phyloP scores from a whole-genome alignment of 2,888 invertebrate species.

The Amiota mariae region DNA sequence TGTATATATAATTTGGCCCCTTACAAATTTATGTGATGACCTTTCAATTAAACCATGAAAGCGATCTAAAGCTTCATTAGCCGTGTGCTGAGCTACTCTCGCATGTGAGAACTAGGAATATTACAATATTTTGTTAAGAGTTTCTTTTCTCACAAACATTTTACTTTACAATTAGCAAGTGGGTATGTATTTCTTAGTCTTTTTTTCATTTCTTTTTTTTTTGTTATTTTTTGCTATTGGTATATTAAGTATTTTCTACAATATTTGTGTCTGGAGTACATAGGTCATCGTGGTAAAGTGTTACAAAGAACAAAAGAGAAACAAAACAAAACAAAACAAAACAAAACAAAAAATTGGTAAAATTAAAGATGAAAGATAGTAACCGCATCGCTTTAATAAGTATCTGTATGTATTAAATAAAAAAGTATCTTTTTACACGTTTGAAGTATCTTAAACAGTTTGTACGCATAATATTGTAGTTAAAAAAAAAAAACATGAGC shows the following conservation, averaged over 20 bases:
- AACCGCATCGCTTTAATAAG: background rate
- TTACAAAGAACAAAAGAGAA: background rate
- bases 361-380: constrained; percentile 14
- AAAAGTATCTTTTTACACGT: background rate
- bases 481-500: too few relatives aligned
- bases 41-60: constrained; percentile 39
- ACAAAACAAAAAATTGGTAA: background rate
- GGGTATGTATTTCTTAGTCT: constrained; percentile 28
- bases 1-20: background rate
- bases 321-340: background rate
- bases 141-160: constrained; percentile 33
- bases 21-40: constrained; percentile 43
- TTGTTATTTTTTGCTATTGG: background rate
- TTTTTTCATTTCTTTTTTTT: background rate
- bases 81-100: background rate
- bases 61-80: constrained; percentile 25
- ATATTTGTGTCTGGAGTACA: constrained; percentile 8
- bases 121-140: background rate
- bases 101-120: constrained; percentile 8
- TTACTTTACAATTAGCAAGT: constrained; percentile 56
- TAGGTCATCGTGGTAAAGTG: constrained; percentile 14
- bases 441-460: constrained; percentile 22
- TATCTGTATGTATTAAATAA: too few relatives aligned
- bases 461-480: constrained; percentile 18
- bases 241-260: background rate